Evolutionary conservation across 2,113 vertebrate genomes (phyloP).

Genomic region (Toxotes jaculatrix): DNA sequence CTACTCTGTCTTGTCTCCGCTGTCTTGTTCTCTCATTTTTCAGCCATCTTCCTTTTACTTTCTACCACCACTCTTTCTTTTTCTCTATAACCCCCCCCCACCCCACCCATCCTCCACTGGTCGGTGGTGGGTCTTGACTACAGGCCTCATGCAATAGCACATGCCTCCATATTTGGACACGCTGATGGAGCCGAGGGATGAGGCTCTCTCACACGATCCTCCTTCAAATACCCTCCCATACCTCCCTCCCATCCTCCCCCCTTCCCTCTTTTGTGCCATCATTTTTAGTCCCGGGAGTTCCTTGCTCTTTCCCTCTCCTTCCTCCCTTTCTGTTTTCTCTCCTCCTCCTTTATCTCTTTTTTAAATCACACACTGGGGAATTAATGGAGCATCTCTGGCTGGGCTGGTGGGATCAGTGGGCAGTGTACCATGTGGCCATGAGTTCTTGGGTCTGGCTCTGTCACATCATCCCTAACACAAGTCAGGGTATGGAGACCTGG

Average conservation of each 20-base stretch:
- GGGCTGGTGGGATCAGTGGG: background rate
- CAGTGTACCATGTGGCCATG: background rate
- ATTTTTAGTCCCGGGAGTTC: conserved; percentile 50
- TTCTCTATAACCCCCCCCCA: background rate
- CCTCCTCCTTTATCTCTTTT: conserved; percentile 10
- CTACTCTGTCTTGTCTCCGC: conserved; percentile 27
- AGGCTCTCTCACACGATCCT: conserved; percentile 71
- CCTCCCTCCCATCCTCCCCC: conserved; percentile 49
- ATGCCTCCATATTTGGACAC: conserved; percentile 85
- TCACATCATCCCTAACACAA: background rate
- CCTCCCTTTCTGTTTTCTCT: background rate
- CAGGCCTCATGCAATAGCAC: conserved; percentile 65
- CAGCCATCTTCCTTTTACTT: conserved; percentile 37
- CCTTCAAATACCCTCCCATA: conserved; percentile 60
- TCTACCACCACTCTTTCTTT: background rate
- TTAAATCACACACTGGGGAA: conserved; percentile 16
- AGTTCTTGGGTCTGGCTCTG: conserved; percentile 2
- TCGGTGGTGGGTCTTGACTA: conserved; percentile 75
- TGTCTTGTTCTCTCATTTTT: conserved; percentile 25
- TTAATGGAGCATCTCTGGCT: conserved; percentile 10
- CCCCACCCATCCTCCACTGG: conserved; percentile 52
- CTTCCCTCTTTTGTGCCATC: conserved; percentile 48
- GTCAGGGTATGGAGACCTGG: background rate
- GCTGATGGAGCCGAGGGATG: conserved; percentile 73
- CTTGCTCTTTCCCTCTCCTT: conserved; percentile 24